phyloP scores from a whole-genome alignment of 2,888 invertebrate genomes.

The Boloria selene region DNA sequence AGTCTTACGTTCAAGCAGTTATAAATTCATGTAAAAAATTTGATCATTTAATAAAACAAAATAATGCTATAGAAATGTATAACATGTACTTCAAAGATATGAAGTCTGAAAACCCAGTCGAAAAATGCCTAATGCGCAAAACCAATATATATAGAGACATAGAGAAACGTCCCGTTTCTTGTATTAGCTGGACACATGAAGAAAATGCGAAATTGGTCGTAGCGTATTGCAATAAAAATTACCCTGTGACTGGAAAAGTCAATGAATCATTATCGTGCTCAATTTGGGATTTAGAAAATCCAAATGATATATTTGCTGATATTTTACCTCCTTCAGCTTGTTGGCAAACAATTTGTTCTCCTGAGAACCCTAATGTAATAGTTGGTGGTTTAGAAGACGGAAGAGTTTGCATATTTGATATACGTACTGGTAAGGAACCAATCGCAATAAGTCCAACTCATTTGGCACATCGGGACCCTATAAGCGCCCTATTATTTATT shows the following conservation, averaged over 20 bases:
- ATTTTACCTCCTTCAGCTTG: constrained; percentile 53
- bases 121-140: constrained; percentile 76
- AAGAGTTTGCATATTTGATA: constrained; percentile 84
- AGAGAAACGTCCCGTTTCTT: constrained; percentile 69
- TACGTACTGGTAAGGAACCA: constrained; percentile 87
- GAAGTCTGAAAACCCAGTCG: constrained; percentile 66
- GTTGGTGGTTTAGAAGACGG: constrained; percentile 59
- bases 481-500: constrained; percentile 79
- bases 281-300: constrained; percentile 83
- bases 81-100: constrained; percentile 86
- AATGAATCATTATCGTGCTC: constrained; percentile 78
- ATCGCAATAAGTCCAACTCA: constrained; percentile 83
- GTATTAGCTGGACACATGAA: constrained; percentile 86
- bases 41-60: constrained; percentile 85
- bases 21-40: constrained; percentile 75
- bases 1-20: constrained; percentile 85
- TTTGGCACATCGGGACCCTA: constrained; percentile 72
- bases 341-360: constrained; percentile 58
- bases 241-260: constrained; percentile 42
- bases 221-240: constrained; percentile 77
- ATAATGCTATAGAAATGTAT: constrained; percentile 89
- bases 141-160: constrained; percentile 85
- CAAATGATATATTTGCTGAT: constrained; percentile 44
- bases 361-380: constrained; percentile 48
- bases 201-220: constrained; percentile 83